These are phyloP conservation scores for Iselma pallidipennis DNA, from an alignment of 2,888 invertebrate species.

Conservation along the genomic window DNA sequence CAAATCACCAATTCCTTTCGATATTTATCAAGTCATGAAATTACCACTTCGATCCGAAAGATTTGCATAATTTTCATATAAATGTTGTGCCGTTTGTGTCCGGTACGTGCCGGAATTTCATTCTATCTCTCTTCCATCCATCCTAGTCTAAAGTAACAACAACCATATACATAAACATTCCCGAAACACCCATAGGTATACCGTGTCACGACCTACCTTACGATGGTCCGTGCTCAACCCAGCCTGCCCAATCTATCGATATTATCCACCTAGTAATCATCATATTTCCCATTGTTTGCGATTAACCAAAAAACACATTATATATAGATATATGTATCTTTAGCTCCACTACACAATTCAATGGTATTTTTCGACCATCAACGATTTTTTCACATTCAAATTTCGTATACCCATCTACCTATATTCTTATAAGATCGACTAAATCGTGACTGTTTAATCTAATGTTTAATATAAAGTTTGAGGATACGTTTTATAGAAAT, in stretches of 20 bases:
- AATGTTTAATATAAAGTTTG: background rate
- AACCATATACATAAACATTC: too few species aligned
- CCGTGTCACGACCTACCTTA: conserved; percentile 35
- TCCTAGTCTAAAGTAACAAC: conserved; percentile 14
- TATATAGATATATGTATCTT: too few species aligned
- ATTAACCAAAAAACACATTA: conserved; percentile 28
- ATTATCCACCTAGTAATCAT: conserved; percentile 40
- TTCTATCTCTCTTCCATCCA: background rate
- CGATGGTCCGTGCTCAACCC: conserved; percentile 27
- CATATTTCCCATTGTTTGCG: conserved; percentile 42
- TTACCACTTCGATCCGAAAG: background rate
- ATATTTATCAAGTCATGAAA: background rate
- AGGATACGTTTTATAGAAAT: conserved; percentile 9
- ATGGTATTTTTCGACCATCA: conserved; percentile 4
- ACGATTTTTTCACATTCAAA: too few species aligned
- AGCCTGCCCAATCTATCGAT: conserved; percentile 35
- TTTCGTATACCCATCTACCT: too few species aligned
- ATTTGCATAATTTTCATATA: background rate
- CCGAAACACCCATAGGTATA: conserved; percentile 23
- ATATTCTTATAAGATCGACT: conserved; percentile 5
- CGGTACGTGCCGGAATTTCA: conserved; percentile 34
- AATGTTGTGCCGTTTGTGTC: background rate
- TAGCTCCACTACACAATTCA: background rate
- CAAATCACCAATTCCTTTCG: background rate
- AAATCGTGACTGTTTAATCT: conserved; percentile 13